Evolutionary conservation across 1,140 invertebrate genomes (phyloP).

Genomic region (Eumeta japonica): DNA sequence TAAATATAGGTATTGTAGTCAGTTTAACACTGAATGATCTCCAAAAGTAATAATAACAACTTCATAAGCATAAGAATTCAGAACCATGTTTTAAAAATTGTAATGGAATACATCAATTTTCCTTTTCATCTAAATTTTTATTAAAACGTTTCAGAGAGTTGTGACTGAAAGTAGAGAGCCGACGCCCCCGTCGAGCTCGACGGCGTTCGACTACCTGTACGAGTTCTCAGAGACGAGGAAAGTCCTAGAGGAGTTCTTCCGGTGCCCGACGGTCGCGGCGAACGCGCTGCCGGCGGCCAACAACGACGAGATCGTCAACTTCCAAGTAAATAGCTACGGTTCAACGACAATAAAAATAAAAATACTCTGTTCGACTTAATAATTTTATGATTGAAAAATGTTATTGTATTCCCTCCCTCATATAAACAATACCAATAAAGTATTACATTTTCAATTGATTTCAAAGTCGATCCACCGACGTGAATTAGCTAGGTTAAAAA

Average conservation of each 20-base stretch:
- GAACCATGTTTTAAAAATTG: no score
- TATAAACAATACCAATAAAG: no score
- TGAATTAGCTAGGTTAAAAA: no score
- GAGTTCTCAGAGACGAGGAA: slow-evolving; percentile 89
- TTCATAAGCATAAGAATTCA: no score
- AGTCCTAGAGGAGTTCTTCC: slow-evolving; percentile 89
- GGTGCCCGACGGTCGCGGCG: slow-evolving; percentile 61
- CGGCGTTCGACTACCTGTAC: slow-evolving; percentile 82
- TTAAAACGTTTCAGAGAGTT: slow-evolving; percentile 49
- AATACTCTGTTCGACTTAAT: slow-evolving; percentile 10
- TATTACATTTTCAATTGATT: no score
- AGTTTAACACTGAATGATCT: no score
- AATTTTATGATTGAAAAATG: slow-evolving; percentile 8
- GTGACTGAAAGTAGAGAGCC: slow-evolving; percentile 48
- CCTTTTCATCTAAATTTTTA: slow-evolving; percentile 6
- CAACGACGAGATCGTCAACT: slow-evolving; percentile 54
- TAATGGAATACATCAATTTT: no score
- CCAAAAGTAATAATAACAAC: not conserved
- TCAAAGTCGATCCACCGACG: not conserved
- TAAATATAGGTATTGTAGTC: no score
- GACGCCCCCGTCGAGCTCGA: slow-evolving; percentile 56
- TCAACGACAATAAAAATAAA: slow-evolving; percentile 8
- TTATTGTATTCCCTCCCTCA: slow-evolving; percentile 10
- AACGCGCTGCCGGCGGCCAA: slow-evolving; percentile 27
- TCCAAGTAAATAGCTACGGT: slow-evolving; percentile 53